These are phyloP conservation scores for Falco concolor DNA, from an alignment of 2,797 vertebrate species.

Conservation along the genomic window DNA sequence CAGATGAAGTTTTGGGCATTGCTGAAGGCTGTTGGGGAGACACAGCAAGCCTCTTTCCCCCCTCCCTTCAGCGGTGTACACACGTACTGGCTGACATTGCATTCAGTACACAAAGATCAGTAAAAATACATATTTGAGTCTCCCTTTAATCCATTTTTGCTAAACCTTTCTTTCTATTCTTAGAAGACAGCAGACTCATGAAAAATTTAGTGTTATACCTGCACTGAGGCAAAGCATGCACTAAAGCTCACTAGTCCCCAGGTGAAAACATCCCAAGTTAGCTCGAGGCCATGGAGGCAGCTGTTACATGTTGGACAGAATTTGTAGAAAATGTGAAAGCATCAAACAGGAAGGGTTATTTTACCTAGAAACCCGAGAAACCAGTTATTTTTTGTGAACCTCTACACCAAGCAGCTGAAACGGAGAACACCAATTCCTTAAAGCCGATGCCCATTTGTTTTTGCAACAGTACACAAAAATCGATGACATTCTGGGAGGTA, in stretches of 20 bases:
- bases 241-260: not conserved
- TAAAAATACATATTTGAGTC: not conserved
- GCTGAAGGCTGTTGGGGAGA: not conserved
- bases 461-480: not conserved
- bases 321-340: not conserved
- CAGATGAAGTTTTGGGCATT: not conserved
- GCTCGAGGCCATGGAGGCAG: not conserved
- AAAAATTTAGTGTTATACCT: not conserved
- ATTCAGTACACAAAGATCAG: not conserved
- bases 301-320: not conserved
- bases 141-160: slow-evolving; percentile 8
- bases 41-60: not conserved
- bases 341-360: not conserved
- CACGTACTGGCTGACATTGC: not conserved
- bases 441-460: not conserved
- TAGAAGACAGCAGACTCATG: not conserved
- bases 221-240: not conserved
- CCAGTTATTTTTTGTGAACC: not conserved
- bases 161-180: not conserved
- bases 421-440: not conserved
- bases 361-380: not conserved
- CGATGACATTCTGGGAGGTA: not conserved
- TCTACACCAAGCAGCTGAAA: not conserved
- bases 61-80: not conserved
- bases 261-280: not conserved